phyloP scores from a whole-genome alignment of 2,797 vertebrate species.

The Alectoris magna region DNA sequence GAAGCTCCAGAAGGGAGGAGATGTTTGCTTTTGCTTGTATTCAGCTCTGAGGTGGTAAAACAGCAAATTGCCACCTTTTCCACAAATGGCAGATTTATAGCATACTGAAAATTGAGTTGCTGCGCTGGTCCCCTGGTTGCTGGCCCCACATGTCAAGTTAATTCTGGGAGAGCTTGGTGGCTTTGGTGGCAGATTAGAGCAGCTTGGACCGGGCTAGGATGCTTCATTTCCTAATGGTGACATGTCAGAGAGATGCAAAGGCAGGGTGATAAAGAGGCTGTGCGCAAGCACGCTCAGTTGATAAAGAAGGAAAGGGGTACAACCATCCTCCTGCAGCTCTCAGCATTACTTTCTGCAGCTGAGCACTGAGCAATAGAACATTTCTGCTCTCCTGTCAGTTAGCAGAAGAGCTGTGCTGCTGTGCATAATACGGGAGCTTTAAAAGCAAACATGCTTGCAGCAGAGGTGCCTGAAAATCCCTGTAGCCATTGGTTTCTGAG shows the following conservation, averaged over 20 bases:
- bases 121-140: background rate
- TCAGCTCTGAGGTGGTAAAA: slow-evolving; percentile 3
- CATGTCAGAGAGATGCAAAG: background rate
- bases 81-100: background rate
- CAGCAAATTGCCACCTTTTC: background rate
- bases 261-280: background rate
- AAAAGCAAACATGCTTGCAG: slow-evolving; percentile 20
- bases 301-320: background rate
- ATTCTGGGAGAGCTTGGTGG: background rate
- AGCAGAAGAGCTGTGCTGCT: background rate
- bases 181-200: background rate
- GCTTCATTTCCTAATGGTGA: background rate
- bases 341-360: background rate
- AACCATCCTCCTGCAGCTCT: background rate
- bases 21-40: background rate
- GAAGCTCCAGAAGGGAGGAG: background rate
- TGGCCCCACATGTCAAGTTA: background rate
- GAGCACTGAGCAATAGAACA: background rate
- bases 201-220: background rate
- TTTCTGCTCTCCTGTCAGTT: slow-evolving; percentile 7
- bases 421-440: slow-evolving; percentile 29
- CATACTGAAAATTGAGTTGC: background rate
- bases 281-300: background rate
- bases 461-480: slow-evolving; percentile 18
- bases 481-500: background rate